Percentiles rank a stretch among this genome's conserved stretches.
Evolutionary conservation across 2,888 invertebrate species (phyloP).

Genomic region (Phortica okadai): DNA sequence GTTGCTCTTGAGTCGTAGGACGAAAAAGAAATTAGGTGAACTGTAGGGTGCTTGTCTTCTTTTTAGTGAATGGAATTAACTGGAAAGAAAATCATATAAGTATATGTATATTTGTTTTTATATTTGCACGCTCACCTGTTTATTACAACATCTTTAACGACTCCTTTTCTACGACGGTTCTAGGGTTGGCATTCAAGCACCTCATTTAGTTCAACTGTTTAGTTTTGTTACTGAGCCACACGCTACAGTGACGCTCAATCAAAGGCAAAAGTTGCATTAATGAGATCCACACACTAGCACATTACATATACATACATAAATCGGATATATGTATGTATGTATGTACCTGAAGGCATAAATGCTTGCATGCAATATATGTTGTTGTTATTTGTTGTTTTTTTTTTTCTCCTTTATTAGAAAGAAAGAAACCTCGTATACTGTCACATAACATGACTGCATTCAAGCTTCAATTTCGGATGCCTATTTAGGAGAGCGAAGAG

Average conservation of each 20-base stretch:
- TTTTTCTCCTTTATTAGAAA: conserved; percentile 11
- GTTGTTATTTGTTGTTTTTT: conserved; percentile 19
- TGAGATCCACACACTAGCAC: background rate
- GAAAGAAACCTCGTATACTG: background rate
- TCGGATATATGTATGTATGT: background rate
- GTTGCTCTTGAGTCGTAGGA: no score
- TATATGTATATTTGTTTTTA: no score
- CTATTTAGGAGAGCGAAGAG: conserved; percentile 40
- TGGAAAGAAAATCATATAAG: no score
- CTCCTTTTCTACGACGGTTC: background rate
- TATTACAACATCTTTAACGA: background rate
- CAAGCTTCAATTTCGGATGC: conserved; percentile 28
- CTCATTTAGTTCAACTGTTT: conserved; percentile 1
- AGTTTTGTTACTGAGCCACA: background rate
- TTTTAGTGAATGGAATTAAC: no score
- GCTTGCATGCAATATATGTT: conserved; percentile 2
- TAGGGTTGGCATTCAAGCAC: background rate
- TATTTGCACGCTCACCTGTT: no score
- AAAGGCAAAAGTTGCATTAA: conserved; percentile 4
- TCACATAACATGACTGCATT: background rate
- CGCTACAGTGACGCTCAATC: background rate
- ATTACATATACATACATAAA: background rate
- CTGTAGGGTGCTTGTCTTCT: no score
- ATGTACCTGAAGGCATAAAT: conserved; percentile 6
- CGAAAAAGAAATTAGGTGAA: no score